Evolutionary conservation across 92 coral and sea anemone genomes (phyloP), one percentile per base, ranked within the genome.

Genomic region (Paragorgia papillata): DNA sequence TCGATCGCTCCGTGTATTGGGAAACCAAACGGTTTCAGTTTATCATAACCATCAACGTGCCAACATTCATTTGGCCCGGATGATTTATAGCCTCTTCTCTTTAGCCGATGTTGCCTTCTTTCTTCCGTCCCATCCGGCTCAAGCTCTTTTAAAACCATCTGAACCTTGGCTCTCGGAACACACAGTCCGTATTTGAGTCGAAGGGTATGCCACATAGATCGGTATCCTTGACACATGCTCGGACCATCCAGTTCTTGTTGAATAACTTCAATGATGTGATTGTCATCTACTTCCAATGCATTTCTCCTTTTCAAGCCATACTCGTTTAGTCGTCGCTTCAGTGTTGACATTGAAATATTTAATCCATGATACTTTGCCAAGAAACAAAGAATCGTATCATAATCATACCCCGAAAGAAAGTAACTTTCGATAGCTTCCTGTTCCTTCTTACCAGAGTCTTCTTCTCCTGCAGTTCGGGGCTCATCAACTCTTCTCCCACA

Each of bases 181-280:
- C 80, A 69, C 57, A 84, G 24, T 48, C 65, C 85, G 62, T 71
- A 79, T 62, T 68, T 62, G 57, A 84, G 68, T 48, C 85, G 51
- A 28, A 85, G 60, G 63, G 89, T 85, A 56, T 84, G 88, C 88
- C 88, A 79, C 80, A 79, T 79, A 15, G 66, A 29, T 48, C 80
- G 58, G 64, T 84, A 85, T 41, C 82, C 82, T 31, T 69, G 63
- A 41, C 63, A 61, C 50, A 60, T 43, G 67, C 82, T 51, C 80
- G 85, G 85, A 74, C 88, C 88, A 31, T 80, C 76, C 51, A 85
- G 57, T 48, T 85, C 88, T 48, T 75, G 48, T 56, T 74, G 51
- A 57, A 82, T 63, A 17, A 50, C 26, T 44, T 55, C 64, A 43
- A 55, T 69, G 54, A 82, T 61, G 44, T 73, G 37, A 54, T 62